Conservation (phyloP, 2,113 vertebrate species). For the Grantiella picta region DNA sequence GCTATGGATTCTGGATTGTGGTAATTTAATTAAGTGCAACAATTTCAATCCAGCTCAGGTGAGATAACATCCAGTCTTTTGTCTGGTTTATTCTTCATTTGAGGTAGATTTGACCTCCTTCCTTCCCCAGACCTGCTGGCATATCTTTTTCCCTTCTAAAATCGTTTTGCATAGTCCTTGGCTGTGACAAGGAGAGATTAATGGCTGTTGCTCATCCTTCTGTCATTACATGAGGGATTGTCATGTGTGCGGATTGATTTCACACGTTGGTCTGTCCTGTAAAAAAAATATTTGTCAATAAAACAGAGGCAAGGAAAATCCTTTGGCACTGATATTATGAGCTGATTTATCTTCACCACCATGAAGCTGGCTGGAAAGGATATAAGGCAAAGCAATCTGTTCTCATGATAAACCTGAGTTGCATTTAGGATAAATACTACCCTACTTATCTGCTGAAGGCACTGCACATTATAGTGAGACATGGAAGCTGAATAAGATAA, state of each 20-base stretch:
- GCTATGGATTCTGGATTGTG: not conserved
- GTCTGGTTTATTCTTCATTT: not conserved
- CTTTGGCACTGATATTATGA: conserved; percentile 2
- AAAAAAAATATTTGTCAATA: conserved; percentile 58
- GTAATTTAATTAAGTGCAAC: not conserved
- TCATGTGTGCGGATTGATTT: not conserved
- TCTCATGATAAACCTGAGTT: conserved; percentile 25
- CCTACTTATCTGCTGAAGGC: conserved; percentile 4
- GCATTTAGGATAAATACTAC: conserved; percentile 20
- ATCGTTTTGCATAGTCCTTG: conserved; percentile 10
- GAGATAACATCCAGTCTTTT: not conserved
- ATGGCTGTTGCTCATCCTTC: not conserved
- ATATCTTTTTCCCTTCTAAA: not conserved
- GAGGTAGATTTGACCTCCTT: not conserved
- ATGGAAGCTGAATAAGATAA: not conserved
- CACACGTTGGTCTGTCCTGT: not conserved
- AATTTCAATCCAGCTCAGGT: not conserved
- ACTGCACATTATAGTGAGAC: not conserved
- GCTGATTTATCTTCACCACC: conserved; percentile 24
- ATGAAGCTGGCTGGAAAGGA: not conserved
- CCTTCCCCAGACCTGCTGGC: not conserved
- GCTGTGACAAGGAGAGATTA: conserved; percentile 12
- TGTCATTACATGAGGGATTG: not conserved
- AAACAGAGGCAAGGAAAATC: conserved; percentile 35
- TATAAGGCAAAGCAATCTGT: conserved; percentile 12